phyloP scores from a whole-genome alignment of 2,888 invertebrate species.

The Chamaedrilus cognettii region DNA sequence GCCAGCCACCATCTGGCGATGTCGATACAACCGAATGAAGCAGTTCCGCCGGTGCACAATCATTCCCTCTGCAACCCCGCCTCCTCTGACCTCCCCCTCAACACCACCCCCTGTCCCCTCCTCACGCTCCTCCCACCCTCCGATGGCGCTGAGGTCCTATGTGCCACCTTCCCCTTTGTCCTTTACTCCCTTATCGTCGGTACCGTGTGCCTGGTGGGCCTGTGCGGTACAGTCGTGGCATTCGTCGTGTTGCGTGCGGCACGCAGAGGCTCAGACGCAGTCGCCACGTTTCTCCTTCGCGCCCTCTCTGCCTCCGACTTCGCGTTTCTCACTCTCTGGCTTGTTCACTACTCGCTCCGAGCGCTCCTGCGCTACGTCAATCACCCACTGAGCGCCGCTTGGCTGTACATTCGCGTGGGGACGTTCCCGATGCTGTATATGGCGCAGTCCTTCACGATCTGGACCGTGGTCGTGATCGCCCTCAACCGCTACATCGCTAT shows the following conservation, averaged over 20 bases:
- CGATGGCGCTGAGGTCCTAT: too few relatives aligned
- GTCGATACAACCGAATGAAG: too few relatives aligned
- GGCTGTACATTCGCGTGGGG: slow-evolving; percentile 32
- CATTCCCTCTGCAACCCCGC: too few relatives aligned
- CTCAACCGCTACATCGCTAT: slow-evolving; percentile 40
- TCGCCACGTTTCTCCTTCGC: slow-evolving; percentile 37
- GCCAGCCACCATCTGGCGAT: too few relatives aligned
- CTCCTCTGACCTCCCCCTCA: too few relatives aligned
- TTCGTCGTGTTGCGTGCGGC: slow-evolving; percentile 32
- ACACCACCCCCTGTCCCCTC: too few relatives aligned
- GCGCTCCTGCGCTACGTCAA: slow-evolving; percentile 19
- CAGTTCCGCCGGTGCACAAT: too few relatives aligned
- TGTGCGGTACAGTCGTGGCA: slow-evolving; percentile 31
- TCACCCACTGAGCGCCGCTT: slow-evolving; percentile 5
- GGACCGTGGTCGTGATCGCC: slow-evolving; percentile 38
- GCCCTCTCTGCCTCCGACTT: slow-evolving; percentile 35
- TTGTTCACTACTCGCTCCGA: slow-evolving; percentile 33
- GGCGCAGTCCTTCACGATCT: slow-evolving; percentile 38
- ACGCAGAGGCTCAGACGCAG: slow-evolving; percentile 23
- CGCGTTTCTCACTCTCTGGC: slow-evolving; percentile 34
- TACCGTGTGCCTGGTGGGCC: slow-evolving; percentile 27
- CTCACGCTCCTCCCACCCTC: too few relatives aligned
- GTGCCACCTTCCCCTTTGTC: slow-evolving; percentile 29
- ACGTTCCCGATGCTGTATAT: slow-evolving; percentile 38
- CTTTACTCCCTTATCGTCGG: slow-evolving; percentile 28